Evolutionary conservation across 2,113 vertebrate genomes (phyloP).

Genomic region (Delphinus delphis): DNA sequence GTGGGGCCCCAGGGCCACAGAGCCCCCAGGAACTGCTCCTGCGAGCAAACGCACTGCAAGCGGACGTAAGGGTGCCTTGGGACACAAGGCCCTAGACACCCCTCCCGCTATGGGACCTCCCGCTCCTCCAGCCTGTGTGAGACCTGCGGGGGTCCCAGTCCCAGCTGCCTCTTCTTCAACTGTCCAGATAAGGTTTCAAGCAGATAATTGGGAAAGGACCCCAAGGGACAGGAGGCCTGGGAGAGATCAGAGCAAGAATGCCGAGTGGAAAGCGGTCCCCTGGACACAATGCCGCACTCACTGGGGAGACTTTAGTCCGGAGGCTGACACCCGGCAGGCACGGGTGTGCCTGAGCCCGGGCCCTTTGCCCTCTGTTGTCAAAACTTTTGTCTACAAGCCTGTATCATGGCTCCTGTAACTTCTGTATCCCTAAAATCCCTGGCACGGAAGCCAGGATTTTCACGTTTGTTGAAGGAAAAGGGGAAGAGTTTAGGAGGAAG

Average conservation of each 20-base stretch:
- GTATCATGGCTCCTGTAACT: neutral
- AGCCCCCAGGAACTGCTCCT: neutral
- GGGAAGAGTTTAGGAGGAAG: neutral
- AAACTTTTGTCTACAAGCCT: neutral
- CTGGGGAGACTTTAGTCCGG: neutral
- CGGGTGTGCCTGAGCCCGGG: neutral
- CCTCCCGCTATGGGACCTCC: neutral
- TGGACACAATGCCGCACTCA: neutral
- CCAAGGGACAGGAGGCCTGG: neutral
- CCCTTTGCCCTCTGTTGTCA: neutral
- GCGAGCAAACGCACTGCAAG: neutral
- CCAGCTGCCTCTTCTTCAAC: neutral
- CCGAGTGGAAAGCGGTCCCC: neutral
- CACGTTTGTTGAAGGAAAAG: neutral
- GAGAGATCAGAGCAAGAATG: neutral
- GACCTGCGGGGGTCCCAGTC: neutral
- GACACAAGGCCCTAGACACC: neutral
- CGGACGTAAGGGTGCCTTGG: neutral
- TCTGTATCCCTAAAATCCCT: neutral
- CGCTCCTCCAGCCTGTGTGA: neutral
- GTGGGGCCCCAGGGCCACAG: neutral
- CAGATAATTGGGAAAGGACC: neutral
- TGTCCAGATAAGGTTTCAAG: conserved; percentile 3
- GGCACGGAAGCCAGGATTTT: neutral
- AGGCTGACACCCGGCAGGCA: neutral